Percentiles rank a stretch among this genome's conserved stretches.
Conservation (phyloP, 2,888 invertebrate species). For the Baronia brevicornis region DNA sequence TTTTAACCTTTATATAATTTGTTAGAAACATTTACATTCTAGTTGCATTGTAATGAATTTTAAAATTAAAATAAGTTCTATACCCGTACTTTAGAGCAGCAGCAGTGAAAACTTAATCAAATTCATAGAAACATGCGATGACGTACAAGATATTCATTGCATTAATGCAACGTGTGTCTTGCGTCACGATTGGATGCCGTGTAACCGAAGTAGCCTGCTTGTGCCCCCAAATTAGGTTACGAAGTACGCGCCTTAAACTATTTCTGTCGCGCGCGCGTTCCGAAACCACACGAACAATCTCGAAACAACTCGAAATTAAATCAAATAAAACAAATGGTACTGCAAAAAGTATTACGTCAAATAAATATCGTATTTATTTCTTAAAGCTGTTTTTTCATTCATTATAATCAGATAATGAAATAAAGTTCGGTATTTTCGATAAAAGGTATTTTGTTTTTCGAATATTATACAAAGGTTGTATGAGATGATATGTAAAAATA, state of each 20-base stretch:
- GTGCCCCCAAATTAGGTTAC: conserved; percentile 78
- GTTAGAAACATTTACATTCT: too few species aligned
- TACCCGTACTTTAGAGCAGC: too few species aligned
- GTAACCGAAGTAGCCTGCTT: conserved; percentile 48
- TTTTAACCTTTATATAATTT: too few species aligned
- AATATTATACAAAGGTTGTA: conserved; percentile 9
- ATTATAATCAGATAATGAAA: conserved; percentile 1
- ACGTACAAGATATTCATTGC: conserved; percentile 15
- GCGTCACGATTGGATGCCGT: conserved; percentile 33
- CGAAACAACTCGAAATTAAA: conserved; percentile 41
- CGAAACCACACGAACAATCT: conserved; percentile 37
- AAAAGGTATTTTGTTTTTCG: conserved; percentile 47
- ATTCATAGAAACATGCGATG: conserved; percentile 10
- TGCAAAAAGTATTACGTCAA: too few species aligned
- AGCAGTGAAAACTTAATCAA: too few species aligned
- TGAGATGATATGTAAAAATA: conserved; percentile 15
- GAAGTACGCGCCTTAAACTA: conserved; percentile 50
- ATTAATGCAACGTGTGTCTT: conserved; percentile 20
- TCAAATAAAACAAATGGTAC: too few species aligned
- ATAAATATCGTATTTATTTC: too few species aligned
- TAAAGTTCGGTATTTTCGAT: not conserved
- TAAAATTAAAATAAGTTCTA: conserved; percentile 23
- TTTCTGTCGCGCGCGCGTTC: conserved; percentile 60
- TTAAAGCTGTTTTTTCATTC: too few species aligned
- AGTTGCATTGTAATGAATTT: too few species aligned